phyloP scores from a whole-genome alignment of 2,797 vertebrate genomes.

The Decapterus maruadsi region DNA sequence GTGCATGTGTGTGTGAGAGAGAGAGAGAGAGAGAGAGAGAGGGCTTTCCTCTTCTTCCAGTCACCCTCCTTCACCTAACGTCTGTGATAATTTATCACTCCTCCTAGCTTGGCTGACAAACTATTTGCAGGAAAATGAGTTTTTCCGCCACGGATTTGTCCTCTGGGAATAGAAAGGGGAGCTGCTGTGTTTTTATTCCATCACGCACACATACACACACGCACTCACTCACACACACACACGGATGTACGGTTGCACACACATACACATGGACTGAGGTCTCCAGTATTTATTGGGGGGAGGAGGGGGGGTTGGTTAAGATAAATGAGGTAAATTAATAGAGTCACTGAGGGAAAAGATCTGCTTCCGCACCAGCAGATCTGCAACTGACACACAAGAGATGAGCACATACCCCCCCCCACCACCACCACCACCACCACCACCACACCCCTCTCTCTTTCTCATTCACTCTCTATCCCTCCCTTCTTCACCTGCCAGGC shows the following conservation, averaged over 20 bases:
- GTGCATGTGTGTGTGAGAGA: conserved; percentile 40
- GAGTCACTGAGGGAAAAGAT: conserved; percentile 93
- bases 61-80: conserved; percentile 86
- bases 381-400: conserved; percentile 83
- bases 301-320: conserved; percentile 84
- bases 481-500: conserved; percentile 52
- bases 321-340: conserved; percentile 98
- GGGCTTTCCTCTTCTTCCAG: conserved; percentile 76
- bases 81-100: conserved; percentile 95
- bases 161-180: conserved; percentile 92
- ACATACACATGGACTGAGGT: conserved; percentile 76
- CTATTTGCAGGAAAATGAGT: conserved; percentile 98
- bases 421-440: conserved; percentile 10
- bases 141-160: conserved; percentile 94
- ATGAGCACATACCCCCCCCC: conserved; percentile 66
- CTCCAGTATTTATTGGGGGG: conserved; percentile 88
- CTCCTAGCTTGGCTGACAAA: conserved; percentile 95
- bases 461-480: conserved; percentile 41
- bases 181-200: conserved; percentile 89
- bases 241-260: conserved; percentile 6
- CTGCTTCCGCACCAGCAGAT: conserved; percentile 87
- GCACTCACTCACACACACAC: conserved; percentile 52
- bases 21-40: conserved; percentile 68
- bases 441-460: not conserved
- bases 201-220: conserved; percentile 69